These are phyloP conservation scores for Austrolebias charrua DNA, from an alignment of 2,797 vertebrate genomes.

Conservation along the genomic window DNA sequence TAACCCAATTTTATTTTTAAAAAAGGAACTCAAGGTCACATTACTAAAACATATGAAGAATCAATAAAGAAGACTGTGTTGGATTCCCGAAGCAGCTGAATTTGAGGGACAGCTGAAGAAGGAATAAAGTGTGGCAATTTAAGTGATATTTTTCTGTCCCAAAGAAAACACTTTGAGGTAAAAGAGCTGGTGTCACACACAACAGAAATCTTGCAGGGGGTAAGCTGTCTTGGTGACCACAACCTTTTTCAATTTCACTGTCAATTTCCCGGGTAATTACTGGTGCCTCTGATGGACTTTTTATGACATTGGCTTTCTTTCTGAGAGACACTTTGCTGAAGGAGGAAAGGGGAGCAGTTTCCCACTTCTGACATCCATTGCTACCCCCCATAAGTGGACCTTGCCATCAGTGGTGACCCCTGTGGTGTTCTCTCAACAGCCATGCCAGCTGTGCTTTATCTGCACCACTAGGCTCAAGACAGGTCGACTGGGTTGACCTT, in stretches of 20 bases:
- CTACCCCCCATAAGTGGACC: slow-evolving; percentile 68
- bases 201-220: slow-evolving; percentile 64
- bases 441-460: slow-evolving; percentile 70
- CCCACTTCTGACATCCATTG: slow-evolving; percentile 62
- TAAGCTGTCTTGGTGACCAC: slow-evolving; percentile 70
- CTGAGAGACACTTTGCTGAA: slow-evolving; percentile 52
- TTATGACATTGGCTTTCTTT: slow-evolving; percentile 77
- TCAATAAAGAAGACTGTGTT: background rate
- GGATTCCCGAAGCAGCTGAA: slow-evolving; percentile 13
- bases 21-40: background rate
- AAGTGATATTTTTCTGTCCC: slow-evolving; percentile 43
- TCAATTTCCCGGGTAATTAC: slow-evolving; percentile 89
- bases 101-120: slow-evolving; percentile 20
- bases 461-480: slow-evolving; percentile 68
- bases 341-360: slow-evolving; percentile 52
- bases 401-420: slow-evolving; percentile 74
- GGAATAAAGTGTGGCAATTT: slow-evolving; percentile 29
- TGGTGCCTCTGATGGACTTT: slow-evolving; percentile 83
- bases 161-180: slow-evolving; percentile 56
- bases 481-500: slow-evolving; percentile 60
- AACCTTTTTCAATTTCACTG: slow-evolving; percentile 89
- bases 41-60: background rate
- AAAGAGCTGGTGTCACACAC: slow-evolving; percentile 35
- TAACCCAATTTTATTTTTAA: background rate
- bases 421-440: slow-evolving; percentile 61